phyloP scores from a whole-genome alignment of 37 sponge, comb jelly and placozoan species.

The Mnemiopsis leidyi region DNA sequence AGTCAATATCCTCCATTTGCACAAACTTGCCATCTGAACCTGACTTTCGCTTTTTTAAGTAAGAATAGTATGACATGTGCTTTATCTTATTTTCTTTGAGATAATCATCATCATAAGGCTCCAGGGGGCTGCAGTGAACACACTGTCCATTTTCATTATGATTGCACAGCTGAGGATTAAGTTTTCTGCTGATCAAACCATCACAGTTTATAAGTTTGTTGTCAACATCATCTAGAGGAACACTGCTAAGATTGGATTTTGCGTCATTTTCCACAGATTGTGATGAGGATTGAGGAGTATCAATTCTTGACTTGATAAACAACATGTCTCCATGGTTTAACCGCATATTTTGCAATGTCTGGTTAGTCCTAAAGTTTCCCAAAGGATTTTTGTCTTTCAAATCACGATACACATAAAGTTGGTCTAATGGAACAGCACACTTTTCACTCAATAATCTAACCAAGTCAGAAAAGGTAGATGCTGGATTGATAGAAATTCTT shows the following conservation, averaged over 20 bases:
- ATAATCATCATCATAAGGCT: constrained; percentile 82
- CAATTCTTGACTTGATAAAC: not conserved
- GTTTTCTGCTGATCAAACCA: constrained; percentile 74
- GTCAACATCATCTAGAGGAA: constrained; percentile 88
- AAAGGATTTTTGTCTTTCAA: not conserved
- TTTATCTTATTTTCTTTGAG: constrained; percentile 74
- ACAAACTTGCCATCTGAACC: constrained; percentile 89
- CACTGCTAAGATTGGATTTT: not conserved
- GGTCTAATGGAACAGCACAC: not conserved
- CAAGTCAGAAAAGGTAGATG: constrained; percentile 68
- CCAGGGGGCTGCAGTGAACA: constrained; percentile 88
- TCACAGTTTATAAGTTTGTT: constrained; percentile 68
- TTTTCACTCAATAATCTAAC: constrained; percentile 69
- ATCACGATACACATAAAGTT: not conserved
- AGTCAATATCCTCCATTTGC: constrained; percentile 80
- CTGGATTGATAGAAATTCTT: constrained; percentile 67
- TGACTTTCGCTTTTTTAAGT: constrained; percentile 82
- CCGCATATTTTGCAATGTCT: constrained; percentile 1
- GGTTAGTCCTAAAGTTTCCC: not conserved
- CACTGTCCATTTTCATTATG: constrained; percentile 82
- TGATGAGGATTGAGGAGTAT: not conserved
- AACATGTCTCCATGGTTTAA: constrained; percentile 62
- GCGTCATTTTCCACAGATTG: not conserved
- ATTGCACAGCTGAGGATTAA: constrained; percentile 88
- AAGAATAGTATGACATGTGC: constrained; percentile 88